A percentile compares a stretch with the other conserved stretches of the same genome.
Evolutionary conservation across 2,113 vertebrate genomes (phyloP).

Genomic region (Epinephelus moara): DNA sequence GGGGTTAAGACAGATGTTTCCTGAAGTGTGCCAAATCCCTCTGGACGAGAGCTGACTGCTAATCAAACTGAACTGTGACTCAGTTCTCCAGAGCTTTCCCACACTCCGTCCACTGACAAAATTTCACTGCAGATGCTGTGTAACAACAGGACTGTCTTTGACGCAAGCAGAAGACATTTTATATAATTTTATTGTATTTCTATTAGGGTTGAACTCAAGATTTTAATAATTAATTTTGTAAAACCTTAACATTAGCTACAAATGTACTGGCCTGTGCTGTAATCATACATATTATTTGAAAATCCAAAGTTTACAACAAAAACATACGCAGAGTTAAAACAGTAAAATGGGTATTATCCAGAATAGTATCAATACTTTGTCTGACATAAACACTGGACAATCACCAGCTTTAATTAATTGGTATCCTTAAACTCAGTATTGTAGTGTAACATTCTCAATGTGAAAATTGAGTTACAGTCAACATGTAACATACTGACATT

Average conservation of each 20-base stretch:
- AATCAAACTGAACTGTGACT: background rate
- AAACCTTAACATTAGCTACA: background rate
- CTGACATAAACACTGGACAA: no score
- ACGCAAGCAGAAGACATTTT: background rate
- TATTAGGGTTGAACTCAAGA: background rate
- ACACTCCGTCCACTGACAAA: background rate
- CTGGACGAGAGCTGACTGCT: background rate
- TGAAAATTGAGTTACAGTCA: no score
- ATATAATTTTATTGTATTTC: background rate
- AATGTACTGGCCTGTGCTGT: no score
- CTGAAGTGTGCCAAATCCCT: constrained; percentile 26
- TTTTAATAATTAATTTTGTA: background rate
- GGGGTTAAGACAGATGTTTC: constrained; percentile 1
- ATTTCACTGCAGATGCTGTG: background rate
- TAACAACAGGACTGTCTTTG: background rate
- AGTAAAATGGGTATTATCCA: no score
- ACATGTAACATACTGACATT: no score
- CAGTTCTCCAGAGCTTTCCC: background rate
- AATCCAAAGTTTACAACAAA: no score
- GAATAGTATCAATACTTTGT: no score
- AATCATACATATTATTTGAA: no score
- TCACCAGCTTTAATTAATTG: no score
- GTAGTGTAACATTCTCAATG: no score
- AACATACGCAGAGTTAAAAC: no score
- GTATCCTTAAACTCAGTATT: no score